Base-by-base conservation (phyloP, 2,113 vertebrate species). In the Colinus virginianus region DNA sequence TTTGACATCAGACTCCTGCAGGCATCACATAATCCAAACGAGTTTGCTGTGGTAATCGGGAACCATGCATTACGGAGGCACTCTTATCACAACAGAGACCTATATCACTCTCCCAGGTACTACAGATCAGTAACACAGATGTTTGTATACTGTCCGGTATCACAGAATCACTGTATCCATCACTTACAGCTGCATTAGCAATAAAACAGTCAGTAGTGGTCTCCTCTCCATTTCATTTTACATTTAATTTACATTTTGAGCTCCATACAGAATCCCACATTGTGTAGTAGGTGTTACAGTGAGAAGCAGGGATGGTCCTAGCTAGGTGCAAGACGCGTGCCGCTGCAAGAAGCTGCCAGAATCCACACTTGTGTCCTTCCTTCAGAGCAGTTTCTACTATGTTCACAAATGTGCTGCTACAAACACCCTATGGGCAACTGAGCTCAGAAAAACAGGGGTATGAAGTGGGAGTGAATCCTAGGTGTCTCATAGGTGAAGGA, bases 341-440 rank as follows among this genome's bases (percentile, higher is more conserved):
- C 42, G 25, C 19, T 11, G 30, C 34, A 56, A 32, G 16, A 23
- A 14, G 14, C 26, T 34, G 25, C 34, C 34, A 28, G 30, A 45
- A 28, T 5, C 62, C n/a, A 10, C 1, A 1, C 22, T 53, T 38
- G 5, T 2, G 55, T 14, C 18, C 45, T 68, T 53, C 16, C 62
- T 18, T 25, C 62, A 8, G 38, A 28, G 69, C 38, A n/a, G 18
- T 11, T 61, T 51, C 13, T 67, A 4, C 43, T 74, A 30, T 6
- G 32, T 45, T 51, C 51, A 28, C 43, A 26, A 51, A 38, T 10
- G 7, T 0, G 6, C 34, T 19, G 42, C 30, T 63, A 48, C 11
- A 14, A 51, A 40, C 11, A 23, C 8, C 28, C 45, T 1, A 0
- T 0, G 1, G 67, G 45, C 17, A 10, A 23, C 69, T n/a, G 72